phyloP scores from a whole-genome alignment of 2,888 invertebrate species.

The Cremastinae sp. region DNA sequence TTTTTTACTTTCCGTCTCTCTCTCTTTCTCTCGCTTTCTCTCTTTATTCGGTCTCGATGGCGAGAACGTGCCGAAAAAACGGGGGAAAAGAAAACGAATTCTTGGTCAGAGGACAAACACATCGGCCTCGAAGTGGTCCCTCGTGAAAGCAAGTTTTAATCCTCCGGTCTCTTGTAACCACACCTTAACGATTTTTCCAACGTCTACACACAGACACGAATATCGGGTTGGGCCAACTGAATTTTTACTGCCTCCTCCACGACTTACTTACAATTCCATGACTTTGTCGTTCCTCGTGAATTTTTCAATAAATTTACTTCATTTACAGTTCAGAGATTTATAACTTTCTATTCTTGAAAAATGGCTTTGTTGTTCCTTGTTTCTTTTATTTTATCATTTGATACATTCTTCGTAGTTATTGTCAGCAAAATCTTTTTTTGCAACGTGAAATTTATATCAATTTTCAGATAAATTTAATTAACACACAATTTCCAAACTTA shows the following conservation, averaged over 20 bases:
- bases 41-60: conserved; percentile 30
- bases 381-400: no score
- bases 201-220: conserved; percentile 4
- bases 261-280: conserved; percentile 14
- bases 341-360: no score
- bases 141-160: conserved; percentile 31
- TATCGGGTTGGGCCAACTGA: neutral
- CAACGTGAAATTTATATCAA: no score
- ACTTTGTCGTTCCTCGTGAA: neutral
- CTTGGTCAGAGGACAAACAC: conserved; percentile 1
- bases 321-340: no score
- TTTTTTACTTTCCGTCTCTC: neutral
- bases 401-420: no score
- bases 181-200: conserved; percentile 11
- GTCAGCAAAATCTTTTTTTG: no score
- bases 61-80: conserved; percentile 19
- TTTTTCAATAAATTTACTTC: neutral
- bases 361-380: no score
- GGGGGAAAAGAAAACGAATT: conserved; percentile 7
- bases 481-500: no score
- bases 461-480: no score
- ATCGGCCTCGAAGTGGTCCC: conserved; percentile 7
- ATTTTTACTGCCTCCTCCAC: conserved; percentile 17
- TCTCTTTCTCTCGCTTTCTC: no score
- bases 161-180: conserved; percentile 27